phyloP scores from a whole-genome alignment of 2,797 vertebrate species.

The Prunella strophiata region DNA sequence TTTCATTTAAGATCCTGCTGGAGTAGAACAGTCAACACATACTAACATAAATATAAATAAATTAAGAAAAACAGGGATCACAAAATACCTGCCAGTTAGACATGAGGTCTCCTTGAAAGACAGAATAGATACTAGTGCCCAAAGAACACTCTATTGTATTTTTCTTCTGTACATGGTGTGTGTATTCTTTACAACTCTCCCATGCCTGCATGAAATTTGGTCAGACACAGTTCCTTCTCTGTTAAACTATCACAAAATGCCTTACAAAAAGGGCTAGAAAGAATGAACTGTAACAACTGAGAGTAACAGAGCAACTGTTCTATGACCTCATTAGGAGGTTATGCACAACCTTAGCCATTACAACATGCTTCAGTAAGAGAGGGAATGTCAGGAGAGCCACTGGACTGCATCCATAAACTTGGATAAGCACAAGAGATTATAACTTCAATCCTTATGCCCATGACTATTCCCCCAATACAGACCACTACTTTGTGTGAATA shows the following conservation, averaged over 20 bases:
- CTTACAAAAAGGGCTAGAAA: neutral
- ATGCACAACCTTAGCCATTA: neutral
- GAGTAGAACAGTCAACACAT: neutral
- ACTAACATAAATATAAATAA: neutral
- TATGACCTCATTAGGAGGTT: slow-evolving; percentile 29
- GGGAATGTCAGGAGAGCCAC: neutral
- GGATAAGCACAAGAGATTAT: neutral
- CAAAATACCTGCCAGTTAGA: neutral
- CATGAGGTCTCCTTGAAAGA: neutral
- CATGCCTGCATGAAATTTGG: neutral
- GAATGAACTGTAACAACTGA: neutral
- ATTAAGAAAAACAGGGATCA: neutral
- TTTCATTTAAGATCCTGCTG: neutral
- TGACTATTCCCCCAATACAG: neutral
- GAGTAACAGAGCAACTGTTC: neutral
- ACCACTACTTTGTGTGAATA: neutral
- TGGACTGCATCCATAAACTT: neutral
- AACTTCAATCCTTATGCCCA: neutral
- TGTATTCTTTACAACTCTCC: neutral
- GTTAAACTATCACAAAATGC: neutral
- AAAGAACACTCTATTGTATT: neutral
- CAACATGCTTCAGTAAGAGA: neutral
- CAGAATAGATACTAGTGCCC: neutral
- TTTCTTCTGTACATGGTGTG: neutral
- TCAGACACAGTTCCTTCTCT: neutral